Conservation (phyloP, 2,113 vertebrate species). For the Cyprinodon brontotheroides region DNA sequence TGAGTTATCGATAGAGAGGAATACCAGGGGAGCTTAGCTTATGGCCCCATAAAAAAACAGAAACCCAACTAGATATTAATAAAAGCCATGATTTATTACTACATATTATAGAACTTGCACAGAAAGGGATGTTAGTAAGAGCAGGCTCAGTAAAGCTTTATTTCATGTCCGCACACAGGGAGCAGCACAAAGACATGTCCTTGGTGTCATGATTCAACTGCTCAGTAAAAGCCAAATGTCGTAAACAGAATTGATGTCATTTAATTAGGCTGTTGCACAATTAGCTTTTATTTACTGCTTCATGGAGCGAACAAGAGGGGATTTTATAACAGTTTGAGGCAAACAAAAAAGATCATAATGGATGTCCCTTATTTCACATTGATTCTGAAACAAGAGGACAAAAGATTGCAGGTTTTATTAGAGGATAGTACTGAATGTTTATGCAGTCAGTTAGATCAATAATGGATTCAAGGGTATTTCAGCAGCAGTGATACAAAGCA, state of each 20-base stretch:
- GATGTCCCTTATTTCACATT: conserved; percentile 62
- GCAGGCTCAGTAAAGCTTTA: conserved; percentile 31
- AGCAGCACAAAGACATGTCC: conserved; percentile 2
- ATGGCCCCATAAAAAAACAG: conserved; percentile 8
- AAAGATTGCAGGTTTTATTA: conserved; percentile 28
- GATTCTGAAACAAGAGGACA: conserved; percentile 56
- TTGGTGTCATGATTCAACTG: conserved; percentile 51
- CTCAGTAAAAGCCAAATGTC: conserved; percentile 55
- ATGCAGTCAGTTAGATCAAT: neutral
- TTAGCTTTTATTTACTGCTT: conserved; percentile 79
- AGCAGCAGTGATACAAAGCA: neutral
- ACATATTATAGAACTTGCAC: conserved; percentile 35
- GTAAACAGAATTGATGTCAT: conserved; percentile 81
- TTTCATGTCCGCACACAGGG: conserved; percentile 11
- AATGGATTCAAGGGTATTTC: neutral
- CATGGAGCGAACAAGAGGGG: conserved; percentile 53
- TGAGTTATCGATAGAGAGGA: conserved; percentile 26
- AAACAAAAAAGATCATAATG: conserved; percentile 63
- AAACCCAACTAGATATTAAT: conserved; percentile 46
- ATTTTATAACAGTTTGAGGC: conserved; percentile 27
- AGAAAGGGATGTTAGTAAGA: conserved; percentile 38
- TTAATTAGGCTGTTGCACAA: conserved; percentile 82
- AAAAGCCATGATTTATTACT: conserved; percentile 64
- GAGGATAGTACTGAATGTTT: conserved; percentile 22
- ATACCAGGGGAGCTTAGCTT: conserved; percentile 27